Conservation (phyloP, 2,113 vertebrate species). For the Bubo blakistoni region DNA sequence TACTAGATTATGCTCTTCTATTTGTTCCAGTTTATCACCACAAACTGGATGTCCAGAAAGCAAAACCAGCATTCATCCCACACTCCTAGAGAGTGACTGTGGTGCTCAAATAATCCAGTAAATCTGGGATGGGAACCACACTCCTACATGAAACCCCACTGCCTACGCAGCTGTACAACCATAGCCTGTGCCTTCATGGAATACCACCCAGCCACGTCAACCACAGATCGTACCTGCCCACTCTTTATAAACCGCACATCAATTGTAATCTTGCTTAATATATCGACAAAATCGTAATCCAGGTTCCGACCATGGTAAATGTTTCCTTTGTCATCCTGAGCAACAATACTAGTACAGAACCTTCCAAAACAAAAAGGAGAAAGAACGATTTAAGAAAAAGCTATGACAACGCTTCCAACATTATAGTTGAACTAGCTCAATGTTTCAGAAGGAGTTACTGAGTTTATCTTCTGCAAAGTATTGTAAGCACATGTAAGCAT, state of each 20-base stretch:
- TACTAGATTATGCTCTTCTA: background rate
- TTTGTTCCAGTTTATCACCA: background rate
- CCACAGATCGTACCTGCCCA: constrained; percentile 74
- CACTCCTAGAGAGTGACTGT: background rate
- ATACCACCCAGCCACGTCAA: accelerated
- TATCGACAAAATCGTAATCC: constrained; percentile 78
- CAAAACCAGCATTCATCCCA: background rate
- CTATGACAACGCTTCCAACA: accelerated
- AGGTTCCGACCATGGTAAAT: constrained; percentile 92
- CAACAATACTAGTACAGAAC: constrained; percentile 91
- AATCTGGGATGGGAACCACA: background rate
- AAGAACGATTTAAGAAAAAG: background rate
- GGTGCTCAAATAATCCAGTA: background rate
- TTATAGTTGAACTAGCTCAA: background rate
- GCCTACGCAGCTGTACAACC: background rate
- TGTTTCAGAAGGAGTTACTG: accelerated
- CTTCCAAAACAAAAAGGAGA: constrained; percentile 55
- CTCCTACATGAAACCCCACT: background rate
- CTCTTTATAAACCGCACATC: constrained; percentile 81
- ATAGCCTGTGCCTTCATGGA: accelerated
- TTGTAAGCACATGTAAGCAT: background rate
- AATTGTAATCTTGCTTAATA: constrained; percentile 83
- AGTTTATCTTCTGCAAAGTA: background rate
- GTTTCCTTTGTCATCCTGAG: constrained; percentile 83
- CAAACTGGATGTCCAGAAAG: background rate